phyloP scores from a whole-genome alignment of 2,888 invertebrate genomes.

The Hoplodrina ambigua region DNA sequence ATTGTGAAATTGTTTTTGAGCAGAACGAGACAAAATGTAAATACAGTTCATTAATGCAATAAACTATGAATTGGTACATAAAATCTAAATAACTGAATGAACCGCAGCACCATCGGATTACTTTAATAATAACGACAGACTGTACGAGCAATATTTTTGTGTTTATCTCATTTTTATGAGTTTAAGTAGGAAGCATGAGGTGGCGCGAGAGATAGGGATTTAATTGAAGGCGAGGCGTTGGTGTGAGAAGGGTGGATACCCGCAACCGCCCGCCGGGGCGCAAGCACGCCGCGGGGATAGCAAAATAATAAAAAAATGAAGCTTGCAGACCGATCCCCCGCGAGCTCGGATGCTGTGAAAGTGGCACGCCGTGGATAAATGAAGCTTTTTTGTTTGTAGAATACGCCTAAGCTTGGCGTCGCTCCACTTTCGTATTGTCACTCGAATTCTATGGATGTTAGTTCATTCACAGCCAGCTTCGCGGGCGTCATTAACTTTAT shows the following conservation, averaged over 20 bases:
- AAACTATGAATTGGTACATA: slow-evolving; percentile 61
- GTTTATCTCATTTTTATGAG: slow-evolving; percentile 87
- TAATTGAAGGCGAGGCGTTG: slow-evolving; percentile 87
- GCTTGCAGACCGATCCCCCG: slow-evolving; percentile 83
- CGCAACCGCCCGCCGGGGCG: slow-evolving; percentile 75
- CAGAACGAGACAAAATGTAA: slow-evolving; percentile 24
- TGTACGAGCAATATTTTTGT: slow-evolving; percentile 85
- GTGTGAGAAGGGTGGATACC: slow-evolving; percentile 75
- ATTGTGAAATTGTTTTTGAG: slow-evolving; percentile 19
- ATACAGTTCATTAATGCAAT: slow-evolving; percentile 57
- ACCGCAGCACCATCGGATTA: slow-evolving; percentile 70
- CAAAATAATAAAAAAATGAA: slow-evolving; percentile 88
- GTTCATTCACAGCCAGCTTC: slow-evolving; percentile 80
- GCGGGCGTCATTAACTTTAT: slow-evolving; percentile 81
- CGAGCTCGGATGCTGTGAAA: slow-evolving; percentile 89
- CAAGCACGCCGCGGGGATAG: slow-evolving; percentile 75
- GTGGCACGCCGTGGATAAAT: slow-evolving; percentile 90
- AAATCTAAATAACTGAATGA: slow-evolving; percentile 70
- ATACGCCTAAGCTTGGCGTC: slow-evolving; percentile 86
- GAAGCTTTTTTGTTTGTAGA: slow-evolving; percentile 89
- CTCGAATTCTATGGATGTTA: slow-evolving; percentile 86
- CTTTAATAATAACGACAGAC: slow-evolving; percentile 81
- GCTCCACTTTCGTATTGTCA: slow-evolving; percentile 88
- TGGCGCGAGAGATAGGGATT: slow-evolving; percentile 87
- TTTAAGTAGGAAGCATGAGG: slow-evolving; percentile 87